Conservation (phyloP, 2,888 invertebrate species). For the Andricus quercusramuli region DNA sequence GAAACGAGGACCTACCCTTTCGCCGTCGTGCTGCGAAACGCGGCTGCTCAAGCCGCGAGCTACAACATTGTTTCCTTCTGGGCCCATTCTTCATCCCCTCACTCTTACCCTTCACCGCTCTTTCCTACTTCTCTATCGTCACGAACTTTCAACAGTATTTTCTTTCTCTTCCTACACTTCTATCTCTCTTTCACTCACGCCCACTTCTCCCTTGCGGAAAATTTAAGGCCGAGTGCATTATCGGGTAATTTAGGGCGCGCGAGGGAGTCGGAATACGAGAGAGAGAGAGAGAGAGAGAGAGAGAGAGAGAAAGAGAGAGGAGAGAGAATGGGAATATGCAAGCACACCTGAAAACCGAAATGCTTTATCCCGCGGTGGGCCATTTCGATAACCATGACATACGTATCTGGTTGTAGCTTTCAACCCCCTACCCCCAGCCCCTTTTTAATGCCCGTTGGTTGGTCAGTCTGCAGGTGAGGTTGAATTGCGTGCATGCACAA, state of each 20-base stretch:
- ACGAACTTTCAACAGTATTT: constrained; percentile 37
- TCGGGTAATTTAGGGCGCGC: constrained; percentile 65
- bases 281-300: not conserved
- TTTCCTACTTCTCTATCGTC: constrained; percentile 41
- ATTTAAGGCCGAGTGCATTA: constrained; percentile 68
- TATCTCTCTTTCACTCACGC: constrained; percentile 25
- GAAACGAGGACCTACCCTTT: constrained; percentile 15
- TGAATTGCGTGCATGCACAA: constrained; percentile 24
- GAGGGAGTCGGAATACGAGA: constrained; percentile 36
- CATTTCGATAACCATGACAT: constrained; percentile 41
- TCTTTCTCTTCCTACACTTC: constrained; percentile 2
- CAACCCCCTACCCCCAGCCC: not conserved
- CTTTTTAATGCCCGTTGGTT: constrained; percentile 11
- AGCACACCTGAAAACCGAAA: constrained; percentile 37
- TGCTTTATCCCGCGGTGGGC: constrained; percentile 39
- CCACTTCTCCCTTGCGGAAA: constrained; percentile 56
- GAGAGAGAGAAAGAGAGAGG: not conserved
- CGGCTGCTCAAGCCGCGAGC: constrained; percentile 46
- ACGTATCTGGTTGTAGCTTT: constrained; percentile 39
- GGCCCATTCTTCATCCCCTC: constrained; percentile 49
- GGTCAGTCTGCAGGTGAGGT: constrained; percentile 4
- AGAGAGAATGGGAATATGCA: constrained; percentile 14
- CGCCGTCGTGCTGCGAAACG: constrained; percentile 41
- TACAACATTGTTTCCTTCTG: constrained; percentile 49
- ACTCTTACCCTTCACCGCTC: constrained; percentile 42